Conservation (phyloP, 2,797 vertebrate species). For the Pseudochirops cupreus region DNA sequence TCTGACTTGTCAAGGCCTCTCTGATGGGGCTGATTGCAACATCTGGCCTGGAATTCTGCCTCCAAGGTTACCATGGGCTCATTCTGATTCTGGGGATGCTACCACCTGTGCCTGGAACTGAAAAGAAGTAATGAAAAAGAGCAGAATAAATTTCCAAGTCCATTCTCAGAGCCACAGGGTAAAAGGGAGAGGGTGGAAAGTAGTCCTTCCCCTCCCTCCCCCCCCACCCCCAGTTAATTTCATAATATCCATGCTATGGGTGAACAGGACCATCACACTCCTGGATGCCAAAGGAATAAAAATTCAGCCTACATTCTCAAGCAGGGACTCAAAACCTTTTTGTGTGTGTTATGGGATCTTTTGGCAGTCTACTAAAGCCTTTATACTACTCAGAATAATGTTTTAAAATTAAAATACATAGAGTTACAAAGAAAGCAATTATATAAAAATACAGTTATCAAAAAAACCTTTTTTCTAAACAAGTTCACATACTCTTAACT, state of each 20-base stretch:
- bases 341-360: background rate
- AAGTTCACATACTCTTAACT: background rate
- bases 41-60: background rate
- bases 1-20: background rate
- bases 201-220: background rate
- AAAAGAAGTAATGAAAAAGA: background rate
- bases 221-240: background rate
- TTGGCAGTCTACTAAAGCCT: no score
- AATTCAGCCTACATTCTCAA: background rate
- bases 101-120: background rate
- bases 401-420: background rate
- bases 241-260: background rate
- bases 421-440: background rate
- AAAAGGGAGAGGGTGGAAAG: background rate
- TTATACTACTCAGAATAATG: background rate
- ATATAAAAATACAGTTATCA: background rate
- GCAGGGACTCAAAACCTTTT: background rate
- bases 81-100: background rate
- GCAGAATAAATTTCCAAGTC: background rate
- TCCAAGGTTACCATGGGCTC: background rate
- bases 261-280: background rate
- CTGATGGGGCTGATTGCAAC: background rate
- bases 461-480: background rate
- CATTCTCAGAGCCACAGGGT: background rate
- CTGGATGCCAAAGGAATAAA: background rate